phyloP scores from a whole-genome alignment of 2,888 invertebrate genomes.

The Andrena flavipes region DNA sequence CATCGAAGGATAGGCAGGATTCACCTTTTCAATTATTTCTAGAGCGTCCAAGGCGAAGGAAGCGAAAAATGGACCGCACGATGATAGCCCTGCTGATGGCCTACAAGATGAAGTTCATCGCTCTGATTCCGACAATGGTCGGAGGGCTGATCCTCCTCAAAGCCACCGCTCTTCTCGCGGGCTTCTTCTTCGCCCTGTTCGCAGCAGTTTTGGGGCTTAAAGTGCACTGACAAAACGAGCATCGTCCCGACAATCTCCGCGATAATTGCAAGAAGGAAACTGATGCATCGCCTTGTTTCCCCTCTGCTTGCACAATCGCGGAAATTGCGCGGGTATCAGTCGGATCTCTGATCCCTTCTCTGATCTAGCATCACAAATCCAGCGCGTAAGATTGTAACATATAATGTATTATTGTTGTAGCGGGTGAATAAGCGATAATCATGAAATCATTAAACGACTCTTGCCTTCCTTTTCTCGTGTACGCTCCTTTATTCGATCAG shows the following conservation, averaged over 20 bases:
- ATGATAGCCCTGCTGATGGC: slow-evolving; percentile 92
- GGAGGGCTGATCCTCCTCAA: slow-evolving; percentile 90
- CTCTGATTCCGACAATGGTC: slow-evolving; percentile 91
- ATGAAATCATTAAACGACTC: slow-evolving; percentile 29
- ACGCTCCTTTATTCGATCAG: slow-evolving; percentile 34
- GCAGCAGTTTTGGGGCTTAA: slow-evolving; percentile 92
- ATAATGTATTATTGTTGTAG: slow-evolving; percentile 16
- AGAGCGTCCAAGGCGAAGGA: slow-evolving; percentile 69
- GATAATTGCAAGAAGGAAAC: background rate
- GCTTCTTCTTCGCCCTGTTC: slow-evolving; percentile 95
- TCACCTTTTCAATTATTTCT: slow-evolving; percentile 32
- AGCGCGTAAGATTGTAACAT: slow-evolving; percentile 22
- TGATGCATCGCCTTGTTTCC: slow-evolving; percentile 67
- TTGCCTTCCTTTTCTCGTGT: slow-evolving; percentile 19
- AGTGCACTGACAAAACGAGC: slow-evolving; percentile 53
- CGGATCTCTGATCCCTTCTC: background rate
- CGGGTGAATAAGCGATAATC: slow-evolving; percentile 14
- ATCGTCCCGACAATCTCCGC: background rate
- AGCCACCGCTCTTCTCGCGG: slow-evolving; percentile 92
- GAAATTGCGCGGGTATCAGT: too few species aligned
- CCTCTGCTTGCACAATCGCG: background rate
- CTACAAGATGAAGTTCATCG: slow-evolving; percentile 93
- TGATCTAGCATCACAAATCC: background rate
- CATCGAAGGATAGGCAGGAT: background rate
- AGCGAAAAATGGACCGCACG: slow-evolving; percentile 88